phyloP scores from a whole-genome alignment of 2,888 invertebrate genomes.

The Panorpa germanica region DNA sequence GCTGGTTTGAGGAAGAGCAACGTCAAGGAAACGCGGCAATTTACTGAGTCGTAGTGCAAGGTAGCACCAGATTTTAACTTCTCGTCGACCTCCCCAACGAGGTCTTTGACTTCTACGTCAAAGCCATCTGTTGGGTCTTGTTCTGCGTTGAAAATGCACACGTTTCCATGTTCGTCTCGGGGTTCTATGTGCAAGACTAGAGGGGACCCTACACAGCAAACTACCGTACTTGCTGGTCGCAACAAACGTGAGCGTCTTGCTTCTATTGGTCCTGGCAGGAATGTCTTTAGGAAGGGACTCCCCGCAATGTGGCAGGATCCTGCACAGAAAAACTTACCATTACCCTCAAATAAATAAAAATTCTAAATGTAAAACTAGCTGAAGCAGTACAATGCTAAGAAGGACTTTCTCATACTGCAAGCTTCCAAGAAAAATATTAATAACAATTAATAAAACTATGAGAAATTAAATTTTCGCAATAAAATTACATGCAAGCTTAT shows the following conservation, averaged over 20 bases:
- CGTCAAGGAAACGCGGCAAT: conserved; percentile 56
- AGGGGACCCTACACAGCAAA: conserved; percentile 58
- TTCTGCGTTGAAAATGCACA: conserved; percentile 41
- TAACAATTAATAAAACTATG: no score
- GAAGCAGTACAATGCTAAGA: no score
- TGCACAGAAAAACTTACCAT: no score
- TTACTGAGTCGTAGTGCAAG: conserved; percentile 59
- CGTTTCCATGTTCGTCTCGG: conserved; percentile 79
- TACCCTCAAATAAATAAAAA: no score
- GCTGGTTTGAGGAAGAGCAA: conserved; percentile 64
- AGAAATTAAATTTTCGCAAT: no score
- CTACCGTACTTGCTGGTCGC: conserved; percentile 66
- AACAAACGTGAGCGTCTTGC: conserved; percentile 69
- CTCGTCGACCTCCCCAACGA: conserved; percentile 36
- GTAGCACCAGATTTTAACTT: conserved; percentile 32
- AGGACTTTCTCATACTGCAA: no score
- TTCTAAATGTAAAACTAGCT: no score
- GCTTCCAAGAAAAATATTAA: no score
- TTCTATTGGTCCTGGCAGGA: conserved; percentile 68
- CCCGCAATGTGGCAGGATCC: conserved; percentile 62
- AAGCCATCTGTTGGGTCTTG: conserved; percentile 47
- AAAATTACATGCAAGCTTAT: no score
- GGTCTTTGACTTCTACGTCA: conserved; percentile 34
- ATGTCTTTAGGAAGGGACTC: conserved; percentile 69
- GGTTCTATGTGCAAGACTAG: conserved; percentile 72